Conservation (phyloP, 2,113 vertebrate species). For the Trichechus manatus region DNA sequence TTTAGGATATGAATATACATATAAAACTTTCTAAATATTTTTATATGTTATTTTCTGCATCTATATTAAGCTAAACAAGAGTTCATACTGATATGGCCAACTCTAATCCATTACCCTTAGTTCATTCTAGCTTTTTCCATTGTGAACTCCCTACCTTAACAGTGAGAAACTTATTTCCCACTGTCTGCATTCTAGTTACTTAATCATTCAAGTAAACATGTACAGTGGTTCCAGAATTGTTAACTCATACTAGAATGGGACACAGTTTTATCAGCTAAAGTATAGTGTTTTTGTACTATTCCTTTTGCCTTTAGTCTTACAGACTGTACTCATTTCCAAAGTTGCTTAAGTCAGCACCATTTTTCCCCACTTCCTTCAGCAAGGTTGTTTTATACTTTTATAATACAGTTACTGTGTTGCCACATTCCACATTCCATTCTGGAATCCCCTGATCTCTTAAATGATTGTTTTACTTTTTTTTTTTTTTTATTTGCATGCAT, state of each 20-base stretch:
- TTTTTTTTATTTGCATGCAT: neutral
- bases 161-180: neutral
- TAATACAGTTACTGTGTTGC: neutral
- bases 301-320: neutral
- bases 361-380: neutral
- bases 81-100: neutral
- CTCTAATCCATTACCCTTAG: neutral
- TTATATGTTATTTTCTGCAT: neutral
- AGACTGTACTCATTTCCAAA: neutral
- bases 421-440: neutral
- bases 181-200: neutral
- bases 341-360: neutral
- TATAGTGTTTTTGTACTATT: neutral
- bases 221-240: neutral
- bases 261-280: neutral
- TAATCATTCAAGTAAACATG: neutral
- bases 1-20: neutral
- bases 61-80: neutral
- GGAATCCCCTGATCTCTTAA: neutral
- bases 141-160: neutral
- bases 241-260: neutral
- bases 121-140: neutral
- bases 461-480: too few relatives aligned
- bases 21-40: neutral
- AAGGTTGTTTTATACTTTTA: neutral